Base-by-base conservation (phyloP, 2,113 vertebrate genomes). In the Talpa occidentalis region DNA sequence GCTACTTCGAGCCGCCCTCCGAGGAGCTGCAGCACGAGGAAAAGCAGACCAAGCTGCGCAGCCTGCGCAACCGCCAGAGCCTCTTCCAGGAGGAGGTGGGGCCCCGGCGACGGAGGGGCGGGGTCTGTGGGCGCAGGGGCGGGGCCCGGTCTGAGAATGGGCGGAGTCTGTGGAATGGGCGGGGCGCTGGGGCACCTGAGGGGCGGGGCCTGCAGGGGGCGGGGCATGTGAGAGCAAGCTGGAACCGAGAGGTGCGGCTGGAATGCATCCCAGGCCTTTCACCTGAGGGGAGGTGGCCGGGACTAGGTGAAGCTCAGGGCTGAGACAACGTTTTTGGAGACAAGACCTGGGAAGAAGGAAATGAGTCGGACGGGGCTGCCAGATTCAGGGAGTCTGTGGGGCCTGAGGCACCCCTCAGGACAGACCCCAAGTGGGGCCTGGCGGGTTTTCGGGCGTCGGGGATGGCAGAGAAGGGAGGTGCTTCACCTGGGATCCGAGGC, bases 71-170 rank as follows among this genome's bases (percentile, higher is more conserved):
- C 97, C 98, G 99, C 26, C 99, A 99, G 98, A 99, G 99, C 97
- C 99, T 99, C 97, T 99, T 99, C 97, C 99, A 99, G 96, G 99
- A 99, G 97, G 99, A 99, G 99, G 99, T 99, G 37, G 56, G 97
- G 88, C 3, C 4, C 0, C 0, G 0, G 2, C 0, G 2, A 1
- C 21, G 19, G 6, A 0, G 17, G 67, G 85, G 81, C 21, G n/a
- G n/a, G 17, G 44, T 9, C 32, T 2, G 69, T n/a, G 37, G 12
- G 6, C 0, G 1, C 5, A 2, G 49, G 26, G 76, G 66, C n/a
- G 35, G 19, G n/a, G 66, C 16, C 60, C 24, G 19, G n/a, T 14
- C 4, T 12, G 3, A 28, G 30, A 0, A 67, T 15, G n/a, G 66
- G 30, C 10, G 8, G 35, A 4, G 62, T n/a, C 16, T 19, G 56